Evolutionary conservation across 2,113 vertebrate genomes (phyloP).

Genomic region (Paedocypris sp.): DNA sequence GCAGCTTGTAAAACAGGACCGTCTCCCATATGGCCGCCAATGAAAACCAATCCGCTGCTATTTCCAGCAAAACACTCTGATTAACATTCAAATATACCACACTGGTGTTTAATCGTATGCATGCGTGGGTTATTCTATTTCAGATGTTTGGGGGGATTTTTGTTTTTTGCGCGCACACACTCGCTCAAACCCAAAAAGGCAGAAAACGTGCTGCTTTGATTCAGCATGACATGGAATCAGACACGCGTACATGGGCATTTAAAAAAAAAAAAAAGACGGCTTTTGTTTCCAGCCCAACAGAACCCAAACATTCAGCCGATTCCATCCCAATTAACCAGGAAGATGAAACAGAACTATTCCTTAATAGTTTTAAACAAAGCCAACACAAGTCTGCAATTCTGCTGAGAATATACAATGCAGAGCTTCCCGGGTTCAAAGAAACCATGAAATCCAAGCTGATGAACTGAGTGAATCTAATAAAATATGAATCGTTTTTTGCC

Average conservation of each 20-base stretch:
- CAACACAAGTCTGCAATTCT: conserved; percentile 45
- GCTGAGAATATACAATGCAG: conserved; percentile 33
- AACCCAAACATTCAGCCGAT: conserved; percentile 33
- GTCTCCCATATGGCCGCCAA: conserved; percentile 34
- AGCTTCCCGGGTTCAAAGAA: not conserved
- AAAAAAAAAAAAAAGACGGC: conserved; percentile 32
- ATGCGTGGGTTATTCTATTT: not conserved
- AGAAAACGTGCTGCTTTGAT: conserved; percentile 31
- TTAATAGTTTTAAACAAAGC: conserved; percentile 62
- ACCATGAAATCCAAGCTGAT: conserved; percentile 45
- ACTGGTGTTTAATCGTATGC: not conserved
- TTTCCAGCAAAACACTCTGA: conserved; percentile 21
- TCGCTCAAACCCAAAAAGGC: conserved; percentile 21
- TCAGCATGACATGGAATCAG: conserved; percentile 37
- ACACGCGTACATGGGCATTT: conserved; percentile 40
- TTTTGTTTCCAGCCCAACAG: conserved; percentile 45
- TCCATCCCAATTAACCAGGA: conserved; percentile 41
- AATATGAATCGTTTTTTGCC: conserved; percentile 49
- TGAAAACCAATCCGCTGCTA: conserved; percentile 30
- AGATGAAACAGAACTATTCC: conserved; percentile 56
- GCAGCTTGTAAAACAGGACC: conserved; percentile 18
- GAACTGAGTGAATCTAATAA: conserved; percentile 49
- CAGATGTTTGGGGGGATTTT: not conserved
- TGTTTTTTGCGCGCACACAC: not conserved
- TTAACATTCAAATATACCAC: not conserved